These are phyloP conservation scores for Plumapathes pennacea DNA, from an alignment of 92 coral and sea anemone species.

Conservation along the genomic window DNA sequence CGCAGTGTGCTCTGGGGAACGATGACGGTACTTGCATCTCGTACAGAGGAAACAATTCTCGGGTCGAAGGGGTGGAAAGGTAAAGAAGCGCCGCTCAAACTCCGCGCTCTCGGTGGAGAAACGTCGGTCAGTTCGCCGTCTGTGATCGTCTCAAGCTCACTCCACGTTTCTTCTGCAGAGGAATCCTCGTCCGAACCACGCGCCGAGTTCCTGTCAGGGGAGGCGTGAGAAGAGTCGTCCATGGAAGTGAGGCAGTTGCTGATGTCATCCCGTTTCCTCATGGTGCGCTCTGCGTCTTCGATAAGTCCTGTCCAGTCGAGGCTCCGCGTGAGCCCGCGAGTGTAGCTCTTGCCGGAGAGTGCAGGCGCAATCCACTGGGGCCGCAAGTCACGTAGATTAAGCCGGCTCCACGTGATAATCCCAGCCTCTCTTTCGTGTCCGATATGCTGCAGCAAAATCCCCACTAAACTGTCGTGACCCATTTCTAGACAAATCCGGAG, in stretches of 20 bases:
- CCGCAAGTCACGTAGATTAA: constrained; percentile 77
- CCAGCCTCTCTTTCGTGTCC: constrained; percentile 96
- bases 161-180: neutral
- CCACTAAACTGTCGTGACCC: constrained; percentile 71
- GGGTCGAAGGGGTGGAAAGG: constrained; percentile 90
- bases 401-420: constrained; percentile 83
- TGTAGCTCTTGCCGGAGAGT: constrained; percentile 65
- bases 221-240: neutral
- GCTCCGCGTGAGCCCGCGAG: constrained; percentile 27
- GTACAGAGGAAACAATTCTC: constrained; percentile 66
- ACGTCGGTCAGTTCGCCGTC: constrained; percentile 48
- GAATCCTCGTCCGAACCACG: neutral
- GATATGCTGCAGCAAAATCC: constrained; percentile 82
- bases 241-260: constrained; percentile 29
- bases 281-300: constrained; percentile 60
- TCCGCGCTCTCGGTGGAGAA: constrained; percentile 57
- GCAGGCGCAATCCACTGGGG: constrained; percentile 91
- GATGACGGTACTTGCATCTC: constrained; percentile 43
- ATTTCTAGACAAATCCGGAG: constrained; percentile 79
- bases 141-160: constrained; percentile 2
- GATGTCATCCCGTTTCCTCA: constrained; percentile 21
- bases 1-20: constrained; percentile 44
- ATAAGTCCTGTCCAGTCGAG: constrained; percentile 54
- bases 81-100: constrained; percentile 70
- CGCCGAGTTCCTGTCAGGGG: neutral